Percentiles rank a stretch among this genome's conserved stretches.
Evolutionary conservation across 64 coral and sea anemone species (phyloP).

Genomic region (Actinia equina): DNA sequence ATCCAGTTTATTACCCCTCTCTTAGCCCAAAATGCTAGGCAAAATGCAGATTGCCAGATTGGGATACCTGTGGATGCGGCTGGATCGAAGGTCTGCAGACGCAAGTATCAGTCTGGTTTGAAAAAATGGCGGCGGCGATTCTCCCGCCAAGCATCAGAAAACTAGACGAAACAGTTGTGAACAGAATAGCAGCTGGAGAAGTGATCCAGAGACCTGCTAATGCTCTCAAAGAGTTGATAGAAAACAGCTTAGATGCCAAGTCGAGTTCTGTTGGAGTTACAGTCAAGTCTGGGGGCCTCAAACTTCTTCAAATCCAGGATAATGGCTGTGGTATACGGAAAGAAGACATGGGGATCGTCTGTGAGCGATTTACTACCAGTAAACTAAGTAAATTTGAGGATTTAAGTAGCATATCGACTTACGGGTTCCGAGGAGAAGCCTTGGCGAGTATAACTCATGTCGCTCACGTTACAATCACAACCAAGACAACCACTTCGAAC

Average conservation of each 20-base stretch:
- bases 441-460: slow-evolving; percentile 96
- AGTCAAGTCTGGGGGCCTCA: slow-evolving; percentile 94
- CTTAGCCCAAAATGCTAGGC: too few species aligned
- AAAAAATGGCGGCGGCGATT: slow-evolving; percentile 64
- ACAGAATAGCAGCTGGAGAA: slow-evolving; percentile 97
- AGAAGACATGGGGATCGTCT: slow-evolving; percentile 94
- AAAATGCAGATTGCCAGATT: too few species aligned
- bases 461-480: slow-evolving; percentile 91
- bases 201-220: slow-evolving; percentile 96
- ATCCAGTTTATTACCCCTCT: too few species aligned
- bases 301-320: slow-evolving; percentile 96
- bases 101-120: too few species aligned
- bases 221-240: slow-evolving; percentile 99
- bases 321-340: slow-evolving; percentile 96
- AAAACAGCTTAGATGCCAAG: slow-evolving; percentile 96
- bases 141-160: slow-evolving; percentile 65
- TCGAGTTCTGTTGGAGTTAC: slow-evolving; percentile 83
- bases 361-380: slow-evolving; percentile 96
- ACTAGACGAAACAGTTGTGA: slow-evolving; percentile 93
- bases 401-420: slow-evolving; percentile 81
- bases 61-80: background rate
- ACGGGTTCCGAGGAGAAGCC: slow-evolving; percentile 97
- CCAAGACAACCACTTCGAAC: slow-evolving; percentile 71
- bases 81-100: background rate
- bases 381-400: slow-evolving; percentile 97